phyloP scores from a whole-genome alignment of 2,113 vertebrate species.

The Aythya baeri region DNA sequence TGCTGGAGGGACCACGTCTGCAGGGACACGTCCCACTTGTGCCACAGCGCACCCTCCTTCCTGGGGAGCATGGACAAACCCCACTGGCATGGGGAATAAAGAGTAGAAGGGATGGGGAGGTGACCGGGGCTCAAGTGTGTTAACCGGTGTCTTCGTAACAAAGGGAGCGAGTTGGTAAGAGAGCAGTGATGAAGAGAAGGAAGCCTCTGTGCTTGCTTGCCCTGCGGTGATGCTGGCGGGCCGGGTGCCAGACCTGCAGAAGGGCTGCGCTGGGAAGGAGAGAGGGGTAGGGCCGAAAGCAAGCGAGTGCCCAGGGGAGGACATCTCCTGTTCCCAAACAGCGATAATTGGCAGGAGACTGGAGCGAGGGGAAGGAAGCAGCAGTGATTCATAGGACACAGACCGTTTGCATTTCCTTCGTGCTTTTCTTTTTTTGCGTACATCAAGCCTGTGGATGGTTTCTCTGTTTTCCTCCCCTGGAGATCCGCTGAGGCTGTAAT shows the following conservation, averaged over 20 bases:
- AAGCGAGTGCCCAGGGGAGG: not conserved
- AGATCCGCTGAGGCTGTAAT: not conserved
- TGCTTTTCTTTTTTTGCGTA: accelerated
- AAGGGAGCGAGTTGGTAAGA: too few species aligned
- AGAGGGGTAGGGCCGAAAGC: not conserved
- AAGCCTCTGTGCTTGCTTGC: accelerated
- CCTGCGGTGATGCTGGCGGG: accelerated
- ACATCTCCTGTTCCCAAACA: not conserved
- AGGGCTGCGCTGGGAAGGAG: not conserved
- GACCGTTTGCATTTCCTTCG: accelerated
- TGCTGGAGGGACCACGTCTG: not conserved
- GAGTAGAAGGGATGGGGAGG: not conserved
- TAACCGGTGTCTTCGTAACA: not conserved
- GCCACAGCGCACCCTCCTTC: not conserved
- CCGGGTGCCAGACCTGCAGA: not conserved
- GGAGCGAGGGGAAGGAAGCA: not conserved
- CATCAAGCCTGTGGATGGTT: not conserved
- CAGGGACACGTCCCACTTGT: not conserved
- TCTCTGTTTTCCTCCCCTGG: not conserved
- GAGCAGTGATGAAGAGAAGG: not conserved
- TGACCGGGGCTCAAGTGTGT: accelerated
- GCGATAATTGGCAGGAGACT: not conserved
- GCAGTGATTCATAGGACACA: not conserved
- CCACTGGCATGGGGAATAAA: accelerated
- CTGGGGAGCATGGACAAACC: accelerated